Base-by-base conservation (phyloP, 2,888 invertebrate genomes). In the Archips xylosteana region DNA sequence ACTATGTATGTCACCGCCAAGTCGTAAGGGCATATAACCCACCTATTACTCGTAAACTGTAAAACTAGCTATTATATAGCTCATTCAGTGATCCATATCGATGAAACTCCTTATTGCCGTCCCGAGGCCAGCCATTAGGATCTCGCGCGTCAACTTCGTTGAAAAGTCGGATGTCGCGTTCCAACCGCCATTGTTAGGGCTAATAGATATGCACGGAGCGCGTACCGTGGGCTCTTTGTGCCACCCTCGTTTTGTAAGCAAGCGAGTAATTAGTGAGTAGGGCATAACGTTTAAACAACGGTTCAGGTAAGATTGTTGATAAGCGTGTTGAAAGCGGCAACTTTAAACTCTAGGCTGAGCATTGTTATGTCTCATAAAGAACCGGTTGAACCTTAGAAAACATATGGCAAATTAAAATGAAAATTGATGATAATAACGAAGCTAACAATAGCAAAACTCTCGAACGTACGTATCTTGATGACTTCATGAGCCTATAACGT, bases 131-230 rank as follows among this genome's bases (percentile, higher is more conserved):
- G 63, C 63, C 60, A 65, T 74, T 73, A 69, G 57, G 64, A 69
- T 64, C 64, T 69, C 49, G 69, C 64, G n/a, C 34, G 59, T 49
- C 59, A 57, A 34, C 39, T 71, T 67, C 13, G 66, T 67, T 67
- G 13, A 66, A 47, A 64, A 64, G 69, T 64, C 32, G 49, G 69
- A 60, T 51, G 64, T 64, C 59, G 62, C 23, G 23, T 42, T 54
- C 67, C 45, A 57, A 57, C 49, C 62, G 32, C 62, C 67, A 74
- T 74, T 74, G 74, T 74, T 69, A 65, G 23, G 42, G 45, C 65
- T 74, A 74, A 74, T 74, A 74, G 74, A 74, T 74, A 74, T 70
- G 74, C 69, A 60, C 64, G 42, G 65, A 61, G 65, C 65, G 69
- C 64, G 64, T 61, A 67, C 61, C 66, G 72, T 51, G 39, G 39